phyloP scores from a whole-genome alignment of 2,113 vertebrate genomes.

The Mellivora capensis region DNA sequence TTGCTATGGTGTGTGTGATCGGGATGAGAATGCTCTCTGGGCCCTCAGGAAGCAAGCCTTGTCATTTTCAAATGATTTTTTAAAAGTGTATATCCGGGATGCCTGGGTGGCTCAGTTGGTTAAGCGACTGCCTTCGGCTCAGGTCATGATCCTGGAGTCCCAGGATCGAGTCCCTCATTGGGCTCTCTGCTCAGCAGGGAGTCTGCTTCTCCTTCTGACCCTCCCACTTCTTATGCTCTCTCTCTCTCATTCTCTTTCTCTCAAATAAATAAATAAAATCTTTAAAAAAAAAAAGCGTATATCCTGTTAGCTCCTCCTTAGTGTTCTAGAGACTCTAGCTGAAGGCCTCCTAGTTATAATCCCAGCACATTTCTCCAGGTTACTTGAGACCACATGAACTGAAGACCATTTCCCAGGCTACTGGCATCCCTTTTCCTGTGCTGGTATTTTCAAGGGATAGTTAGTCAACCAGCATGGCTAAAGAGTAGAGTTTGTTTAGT shows the following conservation, averaged over 20 bases:
- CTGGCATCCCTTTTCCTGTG: not conserved
- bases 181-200: too few species aligned
- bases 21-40: not conserved
- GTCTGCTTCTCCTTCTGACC: too few species aligned
- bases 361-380: not conserved
- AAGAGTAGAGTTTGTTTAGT: not conserved
- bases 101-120: too few species aligned
- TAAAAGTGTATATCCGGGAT: too few species aligned
- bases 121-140: too few species aligned
- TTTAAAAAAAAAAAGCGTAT: not conserved
- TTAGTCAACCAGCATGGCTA: not conserved
- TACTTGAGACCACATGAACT: not conserved
- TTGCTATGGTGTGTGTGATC: not conserved
- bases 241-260: too few species aligned
- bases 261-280: too few species aligned
- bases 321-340: not conserved
- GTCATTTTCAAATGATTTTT: not conserved
- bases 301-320: not conserved
- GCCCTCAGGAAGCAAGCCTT: not conserved
- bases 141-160: too few species aligned
- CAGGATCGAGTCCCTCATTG: too few species aligned
- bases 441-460: not conserved
- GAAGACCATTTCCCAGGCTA: not conserved
- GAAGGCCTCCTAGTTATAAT: not conserved
- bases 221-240: too few species aligned